These are phyloP conservation scores for Rhincodon typus DNA, from an alignment of 2,797 vertebrate genomes.

Conservation along the genomic window DNA sequence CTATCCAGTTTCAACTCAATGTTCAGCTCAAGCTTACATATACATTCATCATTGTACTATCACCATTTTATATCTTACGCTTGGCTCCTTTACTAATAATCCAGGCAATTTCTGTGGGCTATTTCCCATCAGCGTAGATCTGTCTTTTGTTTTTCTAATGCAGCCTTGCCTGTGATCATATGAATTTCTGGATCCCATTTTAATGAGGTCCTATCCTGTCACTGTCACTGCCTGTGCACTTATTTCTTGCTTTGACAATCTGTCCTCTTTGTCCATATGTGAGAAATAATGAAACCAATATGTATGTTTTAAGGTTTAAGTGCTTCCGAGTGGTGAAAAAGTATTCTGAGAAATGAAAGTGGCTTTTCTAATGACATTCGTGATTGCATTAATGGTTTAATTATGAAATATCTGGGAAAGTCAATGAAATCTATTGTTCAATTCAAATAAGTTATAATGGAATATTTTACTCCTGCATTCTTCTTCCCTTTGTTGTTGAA, in stretches of 20 bases:
- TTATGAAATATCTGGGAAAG: neutral
- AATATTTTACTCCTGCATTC: neutral
- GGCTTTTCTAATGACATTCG: neutral
- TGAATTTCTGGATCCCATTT: neutral
- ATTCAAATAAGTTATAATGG: neutral
- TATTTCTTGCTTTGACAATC: neutral
- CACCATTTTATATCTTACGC: neutral
- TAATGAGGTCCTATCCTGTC: neutral
- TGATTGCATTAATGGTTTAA: neutral
- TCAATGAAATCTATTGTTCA: neutral
- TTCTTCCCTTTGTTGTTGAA: neutral
- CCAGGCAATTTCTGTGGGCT: neutral
- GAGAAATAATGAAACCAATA: neutral
- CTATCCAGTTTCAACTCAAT: neutral
- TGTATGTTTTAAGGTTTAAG: neutral
- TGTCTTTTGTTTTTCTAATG: neutral
- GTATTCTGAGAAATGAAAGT: neutral
- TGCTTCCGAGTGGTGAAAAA: neutral
- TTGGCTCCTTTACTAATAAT: neutral
- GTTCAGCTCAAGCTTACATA: slow-evolving; percentile 15
- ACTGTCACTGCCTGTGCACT: neutral
- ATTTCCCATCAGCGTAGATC: neutral
- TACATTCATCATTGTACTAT: no score
- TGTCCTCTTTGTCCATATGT: neutral
- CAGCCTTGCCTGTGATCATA: neutral